Evolutionary conservation across 1,140 invertebrate species (phyloP).

Genomic region (Polypedilum vanderplanki): DNA sequence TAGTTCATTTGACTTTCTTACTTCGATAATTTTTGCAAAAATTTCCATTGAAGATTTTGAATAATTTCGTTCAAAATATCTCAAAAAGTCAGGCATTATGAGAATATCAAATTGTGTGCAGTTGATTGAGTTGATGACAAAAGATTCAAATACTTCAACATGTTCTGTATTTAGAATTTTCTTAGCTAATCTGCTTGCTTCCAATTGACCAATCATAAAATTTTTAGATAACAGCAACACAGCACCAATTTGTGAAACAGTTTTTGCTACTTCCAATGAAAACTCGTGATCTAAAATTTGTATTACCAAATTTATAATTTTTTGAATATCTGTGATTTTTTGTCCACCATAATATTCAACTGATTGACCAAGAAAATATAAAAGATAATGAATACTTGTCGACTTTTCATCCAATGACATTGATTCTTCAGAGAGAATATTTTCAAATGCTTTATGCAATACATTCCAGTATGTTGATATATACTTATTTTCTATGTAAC

Average conservation of each 20-base stretch:
- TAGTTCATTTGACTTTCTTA: neutral
- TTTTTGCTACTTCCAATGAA: conserved; percentile 46
- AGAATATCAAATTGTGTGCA: conserved; percentile 66
- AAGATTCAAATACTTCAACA: conserved; percentile 50
- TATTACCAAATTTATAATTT: conserved; percentile 48
- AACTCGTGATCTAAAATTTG: conserved; percentile 49
- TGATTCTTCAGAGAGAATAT: conserved; percentile 1
- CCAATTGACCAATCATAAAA: conserved; percentile 59
- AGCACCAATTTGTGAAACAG: conserved; percentile 50
- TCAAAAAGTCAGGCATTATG: conserved; percentile 61
- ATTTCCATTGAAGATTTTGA: conserved; percentile 51
- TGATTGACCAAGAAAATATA: conserved; percentile 53
- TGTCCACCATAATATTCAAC: conserved; percentile 57
- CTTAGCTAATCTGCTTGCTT: conserved; percentile 55
- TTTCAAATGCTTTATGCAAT: conserved; percentile 32
- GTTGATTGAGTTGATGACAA: conserved; percentile 56
- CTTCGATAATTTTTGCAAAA: conserved; percentile 56
- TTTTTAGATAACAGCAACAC: conserved; percentile 54
- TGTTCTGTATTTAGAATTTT: conserved; percentile 52
- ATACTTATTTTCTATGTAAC: conserved; percentile 52
- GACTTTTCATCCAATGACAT: conserved; percentile 35
- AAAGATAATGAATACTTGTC: conserved; percentile 44
- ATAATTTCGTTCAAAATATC: conserved; percentile 52
- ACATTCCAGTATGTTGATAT: conserved; percentile 53
- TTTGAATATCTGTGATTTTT: conserved; percentile 51